A percentile compares a stretch with the other conserved stretches of the same genome.
These are phyloP conservation scores for Notamacropus eugenii DNA, from an alignment of 2,797 vertebrate species.

Conservation along the genomic window DNA sequence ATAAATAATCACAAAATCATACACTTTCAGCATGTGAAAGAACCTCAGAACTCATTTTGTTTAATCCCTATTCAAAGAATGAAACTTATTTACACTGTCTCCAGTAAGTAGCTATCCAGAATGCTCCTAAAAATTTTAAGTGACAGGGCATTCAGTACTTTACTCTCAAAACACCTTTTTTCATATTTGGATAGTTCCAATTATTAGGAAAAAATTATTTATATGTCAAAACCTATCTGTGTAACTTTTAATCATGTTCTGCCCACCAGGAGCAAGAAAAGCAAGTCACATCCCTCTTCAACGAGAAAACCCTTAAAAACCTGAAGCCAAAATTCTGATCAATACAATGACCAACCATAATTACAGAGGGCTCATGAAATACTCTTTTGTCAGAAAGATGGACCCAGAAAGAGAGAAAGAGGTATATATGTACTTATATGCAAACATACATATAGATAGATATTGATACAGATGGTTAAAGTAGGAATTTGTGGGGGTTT, in stretches of 20 bases:
- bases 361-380: not conserved
- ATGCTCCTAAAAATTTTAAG: not conserved
- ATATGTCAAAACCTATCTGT: not conserved
- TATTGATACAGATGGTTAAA: not conserved
- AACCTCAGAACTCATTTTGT: not conserved
- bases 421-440: not conserved
- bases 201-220: not conserved
- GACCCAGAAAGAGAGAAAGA: not conserved
- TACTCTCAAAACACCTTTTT: not conserved
- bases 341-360: not conserved
- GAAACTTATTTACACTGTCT: not conserved
- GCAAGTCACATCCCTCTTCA: not conserved
- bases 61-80: not conserved
- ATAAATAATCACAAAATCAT: not conserved
- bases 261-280: not conserved
- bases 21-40: not conserved
- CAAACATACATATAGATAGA: not conserved
- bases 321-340: not conserved
- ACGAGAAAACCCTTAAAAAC: not conserved
- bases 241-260: not conserved
- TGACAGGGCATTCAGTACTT: not conserved
- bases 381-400: not conserved
- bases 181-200: not conserved
- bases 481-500: not conserved
- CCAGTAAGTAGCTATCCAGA: not conserved